These are phyloP conservation scores for Zhuqinia jingwanae DNA, from an alignment of 2,888 invertebrate species.

Conservation along the genomic window DNA sequence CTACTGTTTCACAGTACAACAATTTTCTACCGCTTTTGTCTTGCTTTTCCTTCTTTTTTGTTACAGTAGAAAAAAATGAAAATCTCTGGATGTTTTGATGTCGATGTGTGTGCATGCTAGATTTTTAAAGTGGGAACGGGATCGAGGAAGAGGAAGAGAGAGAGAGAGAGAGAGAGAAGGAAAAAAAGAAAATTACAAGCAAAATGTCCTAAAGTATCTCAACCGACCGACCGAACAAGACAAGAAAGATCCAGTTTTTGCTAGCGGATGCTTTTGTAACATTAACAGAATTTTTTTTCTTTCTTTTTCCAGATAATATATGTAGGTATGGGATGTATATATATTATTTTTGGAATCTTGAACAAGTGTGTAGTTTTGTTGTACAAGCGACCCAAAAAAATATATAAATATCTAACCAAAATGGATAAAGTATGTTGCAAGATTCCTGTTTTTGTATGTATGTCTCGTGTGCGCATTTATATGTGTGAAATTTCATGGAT, in stretches of 20 bases:
- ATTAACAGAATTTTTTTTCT: too few species aligned
- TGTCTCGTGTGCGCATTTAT: background rate
- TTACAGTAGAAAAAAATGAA: conserved; percentile 3
- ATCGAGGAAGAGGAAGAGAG: conserved; percentile 60
- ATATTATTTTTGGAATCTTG: conserved; percentile 51
- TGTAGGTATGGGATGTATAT: background rate
- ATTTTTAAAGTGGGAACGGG: conserved; percentile 59
- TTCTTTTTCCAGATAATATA: background rate
- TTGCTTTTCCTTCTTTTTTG: background rate
- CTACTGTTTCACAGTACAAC: background rate
- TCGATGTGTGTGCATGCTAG: background rate
- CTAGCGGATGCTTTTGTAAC: background rate
- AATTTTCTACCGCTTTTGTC: conserved; percentile 34
- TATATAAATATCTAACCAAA: too few species aligned
- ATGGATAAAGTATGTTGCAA: conserved; percentile 7
- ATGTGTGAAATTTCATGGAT: conserved; percentile 20
- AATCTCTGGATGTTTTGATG: conserved; percentile 32
- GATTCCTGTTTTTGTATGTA: background rate
- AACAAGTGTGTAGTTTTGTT: too few species aligned
- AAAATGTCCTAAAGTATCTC: conserved; percentile 71
- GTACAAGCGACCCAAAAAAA: conserved; percentile 34
- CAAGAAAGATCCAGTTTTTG: conserved; percentile 26
- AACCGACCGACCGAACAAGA: conserved; percentile 25
- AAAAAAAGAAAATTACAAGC: conserved; percentile 70
- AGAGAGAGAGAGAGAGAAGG: conserved; percentile 24